Base-by-base conservation (phyloP, 2,888 invertebrate genomes). In the Alentia gelatinosa region DNA sequence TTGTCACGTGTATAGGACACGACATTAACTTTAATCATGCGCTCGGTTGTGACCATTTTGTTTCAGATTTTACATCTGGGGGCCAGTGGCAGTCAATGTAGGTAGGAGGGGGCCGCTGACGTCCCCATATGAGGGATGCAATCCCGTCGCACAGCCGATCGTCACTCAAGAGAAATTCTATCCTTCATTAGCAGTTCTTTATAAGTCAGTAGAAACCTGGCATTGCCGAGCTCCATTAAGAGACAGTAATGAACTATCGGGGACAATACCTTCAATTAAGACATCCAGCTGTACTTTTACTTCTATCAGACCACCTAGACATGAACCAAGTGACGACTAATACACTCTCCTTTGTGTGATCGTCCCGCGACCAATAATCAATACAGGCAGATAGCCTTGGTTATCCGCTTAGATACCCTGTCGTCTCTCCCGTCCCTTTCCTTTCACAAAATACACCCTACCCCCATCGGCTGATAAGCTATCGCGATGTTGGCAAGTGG, bases 181-280 rank as follows among this genome's bases (percentile, higher is more conserved):
- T 68, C 68, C 68, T 68, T 68, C 68, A 68, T 68, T 68, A 30
- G 68, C 33, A 26, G 30, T 30, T 68, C 68, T 68, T 68, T 68
- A 68, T 68, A 68, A 68, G 68, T 68, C 68, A 30, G 68, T 30
- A 26, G 68, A 68, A 68, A 68, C 30, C 68, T 68, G 68, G 68
- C 33, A 68, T 26, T 19, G 68, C 68, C 30, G 68, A 15, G 68
- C 30, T 68, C 30, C 68, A 68, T 68, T 68, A 68, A 30, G 68
- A 30, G 68, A 30, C 68, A 5, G 33, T 68, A 68, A 68, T 68
- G 68, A 9, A 68, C 30, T 30, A 30, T 26, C 33, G n/a, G 68
- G 68, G 68, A 68, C 68, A 68, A 68, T 68, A 68, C 30, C 68
- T 68, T 68, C 68, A 68, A 68, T 68, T 68, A 68, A 68, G 68